Evolutionary conservation across 1,140 invertebrate genomes (phyloP).

Genomic region (Tetramorium parvispinum): DNA sequence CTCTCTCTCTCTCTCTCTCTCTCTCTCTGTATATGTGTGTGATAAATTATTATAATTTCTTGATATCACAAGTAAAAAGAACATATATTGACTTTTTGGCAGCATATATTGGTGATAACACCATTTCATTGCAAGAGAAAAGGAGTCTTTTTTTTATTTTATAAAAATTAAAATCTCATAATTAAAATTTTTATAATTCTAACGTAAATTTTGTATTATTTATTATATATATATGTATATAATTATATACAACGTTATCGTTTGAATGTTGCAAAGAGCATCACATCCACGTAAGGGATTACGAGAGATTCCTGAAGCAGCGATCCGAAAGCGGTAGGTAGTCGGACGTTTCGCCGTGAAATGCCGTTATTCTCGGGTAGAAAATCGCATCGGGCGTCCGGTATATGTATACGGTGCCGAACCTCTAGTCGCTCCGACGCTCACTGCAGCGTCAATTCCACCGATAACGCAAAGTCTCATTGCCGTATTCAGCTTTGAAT

Average conservation of each 20-base stretch:
- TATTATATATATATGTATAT: background rate
- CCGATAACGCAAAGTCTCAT: slow-evolving; percentile 68
- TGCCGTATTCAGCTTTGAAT: slow-evolving; percentile 73
- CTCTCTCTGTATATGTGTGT: no score
- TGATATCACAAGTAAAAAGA: no score
- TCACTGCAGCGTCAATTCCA: slow-evolving; percentile 48
- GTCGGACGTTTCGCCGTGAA: slow-evolving; percentile 38
- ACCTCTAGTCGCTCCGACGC: background rate
- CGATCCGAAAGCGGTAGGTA: slow-evolving; percentile 30
- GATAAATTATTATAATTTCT: no score
- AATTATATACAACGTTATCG: background rate
- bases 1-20: no score
- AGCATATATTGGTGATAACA: no score
- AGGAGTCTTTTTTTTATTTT: no score
- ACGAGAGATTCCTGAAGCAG: slow-evolving; percentile 37
- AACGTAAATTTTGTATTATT: background rate
- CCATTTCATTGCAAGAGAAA: no score
- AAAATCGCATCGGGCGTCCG: slow-evolving; percentile 5
- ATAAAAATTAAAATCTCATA: no score
- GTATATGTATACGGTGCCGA: slow-evolving; percentile 2
- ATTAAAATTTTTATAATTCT: no score
- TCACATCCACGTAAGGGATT: slow-evolving; percentile 21
- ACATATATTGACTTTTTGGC: no score
- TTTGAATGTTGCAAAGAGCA: background rate
- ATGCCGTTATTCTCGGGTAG: slow-evolving; percentile 53